Conservation (phyloP, 2,113 vertebrate species). For the Oncorhynchus nerka region DNA sequence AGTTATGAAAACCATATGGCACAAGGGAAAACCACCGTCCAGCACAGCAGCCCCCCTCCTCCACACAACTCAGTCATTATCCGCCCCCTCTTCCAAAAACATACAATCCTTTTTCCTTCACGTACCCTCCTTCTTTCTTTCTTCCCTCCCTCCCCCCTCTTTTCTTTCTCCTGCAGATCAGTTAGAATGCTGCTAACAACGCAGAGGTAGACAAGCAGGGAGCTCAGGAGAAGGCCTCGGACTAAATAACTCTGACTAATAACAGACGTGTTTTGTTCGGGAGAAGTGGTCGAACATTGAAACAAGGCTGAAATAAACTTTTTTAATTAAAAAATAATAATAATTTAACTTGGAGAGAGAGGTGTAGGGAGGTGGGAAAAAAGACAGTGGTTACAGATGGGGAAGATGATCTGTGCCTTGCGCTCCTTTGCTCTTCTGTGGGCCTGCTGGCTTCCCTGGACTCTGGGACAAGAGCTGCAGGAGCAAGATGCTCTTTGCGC, state of each 20-base stretch:
- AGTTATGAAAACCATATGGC: slow-evolving; percentile 66
- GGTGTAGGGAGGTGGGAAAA: too few species aligned
- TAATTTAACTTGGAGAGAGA: too few species aligned
- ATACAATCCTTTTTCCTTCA: slow-evolving; percentile 70
- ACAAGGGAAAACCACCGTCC: slow-evolving; percentile 27
- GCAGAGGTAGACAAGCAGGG: slow-evolving; percentile 49
- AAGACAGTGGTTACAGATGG: slow-evolving; percentile 5
- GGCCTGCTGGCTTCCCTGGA: slow-evolving; percentile 48
- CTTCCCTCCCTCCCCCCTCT: slow-evolving; percentile 25
- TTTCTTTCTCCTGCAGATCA: slow-evolving; percentile 49
- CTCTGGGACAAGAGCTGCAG: slow-evolving; percentile 40
- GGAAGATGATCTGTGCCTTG: slow-evolving; percentile 49
- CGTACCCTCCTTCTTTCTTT: slow-evolving; percentile 50
- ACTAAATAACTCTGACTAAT: too few species aligned
- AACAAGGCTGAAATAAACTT: too few species aligned
- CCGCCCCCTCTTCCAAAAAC: slow-evolving; percentile 69
- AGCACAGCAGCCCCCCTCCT: slow-evolving; percentile 15
- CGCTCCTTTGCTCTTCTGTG: slow-evolving; percentile 48
- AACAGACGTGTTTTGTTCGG: too few species aligned
- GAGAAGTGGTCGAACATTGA: too few species aligned
- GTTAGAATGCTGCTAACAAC: slow-evolving; percentile 37
- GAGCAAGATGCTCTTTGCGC: slow-evolving; percentile 77
- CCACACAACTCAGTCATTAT: slow-evolving; percentile 41
- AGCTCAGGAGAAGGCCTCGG: slow-evolving; percentile 12
- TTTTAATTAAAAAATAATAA: too few species aligned